Percentiles rank a stretch among this genome's conserved stretches.
Evolutionary conservation across 2,113 vertebrate genomes (phyloP).

Genomic region (Murina feae): DNA sequence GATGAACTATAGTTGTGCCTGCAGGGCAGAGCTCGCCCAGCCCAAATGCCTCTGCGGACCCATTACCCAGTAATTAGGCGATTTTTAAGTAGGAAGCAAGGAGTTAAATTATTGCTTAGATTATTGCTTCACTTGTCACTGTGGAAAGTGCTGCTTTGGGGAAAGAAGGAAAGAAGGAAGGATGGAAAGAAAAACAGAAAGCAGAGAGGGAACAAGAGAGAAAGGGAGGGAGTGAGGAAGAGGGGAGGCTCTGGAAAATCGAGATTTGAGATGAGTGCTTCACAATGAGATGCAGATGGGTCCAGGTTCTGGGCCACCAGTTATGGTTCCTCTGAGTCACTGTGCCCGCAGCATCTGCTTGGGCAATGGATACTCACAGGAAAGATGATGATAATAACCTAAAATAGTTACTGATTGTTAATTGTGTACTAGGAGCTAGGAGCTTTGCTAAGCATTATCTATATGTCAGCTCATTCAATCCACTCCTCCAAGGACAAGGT

Average conservation of each 20-base stretch:
- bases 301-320: background rate
- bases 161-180: constrained; percentile 49
- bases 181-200: constrained; percentile 45
- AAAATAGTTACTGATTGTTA: background rate
- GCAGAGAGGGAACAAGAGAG: constrained; percentile 1
- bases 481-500: accelerated
- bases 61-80: constrained; percentile 97
- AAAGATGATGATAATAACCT: background rate
- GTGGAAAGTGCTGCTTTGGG: constrained; percentile 77
- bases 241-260: background rate
- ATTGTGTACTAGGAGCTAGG: background rate
- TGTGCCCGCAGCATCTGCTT: background rate
- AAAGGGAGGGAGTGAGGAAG: background rate
- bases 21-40: constrained; percentile 89
- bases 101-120: constrained; percentile 97
- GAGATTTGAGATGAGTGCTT: background rate
- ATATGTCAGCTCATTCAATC: background rate
- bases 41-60: constrained; percentile 85
- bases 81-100: constrained; percentile 93
- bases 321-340: background rate
- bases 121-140: constrained; percentile 92
- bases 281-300: background rate
- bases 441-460: background rate
- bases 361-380: background rate
- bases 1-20: constrained; percentile 87